Evolutionary conservation across 2,113 vertebrate species (phyloP), one percentile per base, ranked within the genome.

Genomic region (Suricata suricatta): DNA sequence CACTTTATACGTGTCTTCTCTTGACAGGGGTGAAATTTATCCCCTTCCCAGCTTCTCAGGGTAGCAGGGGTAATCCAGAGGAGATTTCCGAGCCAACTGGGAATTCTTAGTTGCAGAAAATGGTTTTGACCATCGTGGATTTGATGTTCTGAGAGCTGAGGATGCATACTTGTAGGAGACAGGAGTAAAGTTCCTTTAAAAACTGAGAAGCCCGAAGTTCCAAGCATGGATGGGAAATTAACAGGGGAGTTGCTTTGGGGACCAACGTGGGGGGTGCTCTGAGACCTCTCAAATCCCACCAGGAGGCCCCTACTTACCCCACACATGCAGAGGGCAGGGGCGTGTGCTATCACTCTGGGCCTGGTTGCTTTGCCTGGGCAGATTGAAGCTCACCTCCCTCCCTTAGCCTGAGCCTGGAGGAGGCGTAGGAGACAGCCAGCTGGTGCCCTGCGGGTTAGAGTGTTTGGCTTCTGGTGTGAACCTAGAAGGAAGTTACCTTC

Each of bases 401-500:
- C 69, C 77, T n/a, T 52, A 57, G 82, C 60, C 60, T n/a, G 69
- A 25, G 7, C 13, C 38, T 7, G 0, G 16, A 31, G 64, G 54
- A 57, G 57, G 21, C 0, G 4, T 15, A 25, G 86, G 54, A 63
- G 31, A 66, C 47, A 50, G 91, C 57, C 47, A 16, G 27, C 33
- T 0, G 47, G 57, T 0, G 2, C 64, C 27, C 72, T 13, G 80
- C 35, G 72, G 63, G 1, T 64, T 21, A 25, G 54, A 35, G 71
- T 9, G 11, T 44, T 86, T 44, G 10, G 25, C 31, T 35, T 57
- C 54, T 97, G 92, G 89, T 92, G 88, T 68, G 21, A 71, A 68
- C 93, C 35, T 63, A 38, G 86, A 96, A 86, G 77, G 41, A 83
- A 91, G 98, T 98, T 92, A 44, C 82, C 76, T 98, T 95, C n/a